Evolutionary conservation across 2,888 invertebrate genomes (phyloP).

Genomic region (Herminia tarsipennalis): DNA sequence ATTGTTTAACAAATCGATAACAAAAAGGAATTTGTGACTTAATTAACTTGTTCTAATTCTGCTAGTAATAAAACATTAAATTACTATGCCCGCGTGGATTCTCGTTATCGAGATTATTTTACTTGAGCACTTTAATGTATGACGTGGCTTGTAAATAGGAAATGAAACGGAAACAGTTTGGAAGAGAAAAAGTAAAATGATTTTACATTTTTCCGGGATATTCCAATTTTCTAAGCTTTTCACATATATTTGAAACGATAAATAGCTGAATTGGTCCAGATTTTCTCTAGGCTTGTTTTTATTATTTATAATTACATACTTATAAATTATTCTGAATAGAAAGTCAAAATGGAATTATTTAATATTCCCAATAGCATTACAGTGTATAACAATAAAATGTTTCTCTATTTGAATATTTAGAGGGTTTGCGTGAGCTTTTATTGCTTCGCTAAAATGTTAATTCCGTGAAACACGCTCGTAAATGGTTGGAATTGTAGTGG

Average conservation of each 20-base stretch:
- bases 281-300: no score
- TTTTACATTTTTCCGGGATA: no score
- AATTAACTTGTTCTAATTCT: constrained; percentile 20
- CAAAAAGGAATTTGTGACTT: constrained; percentile 6
- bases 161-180: no score
- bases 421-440: constrained; percentile 70
- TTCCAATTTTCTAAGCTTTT: no score
- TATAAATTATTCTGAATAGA: constrained; percentile 16
- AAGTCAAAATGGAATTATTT: constrained; percentile 36
- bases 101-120: no score
- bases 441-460: constrained; percentile 72
- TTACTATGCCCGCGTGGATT: no score
- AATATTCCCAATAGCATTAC: constrained; percentile 44
- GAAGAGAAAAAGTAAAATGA: no score
- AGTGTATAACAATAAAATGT: constrained; percentile 57
- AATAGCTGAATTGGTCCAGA: no score
- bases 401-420: constrained; percentile 62
- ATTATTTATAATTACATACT: no score
- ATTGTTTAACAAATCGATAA: constrained; percentile 18
- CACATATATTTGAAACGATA: no score
- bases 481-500: constrained; percentile 62
- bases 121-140: no score
- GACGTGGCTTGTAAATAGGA: no score
- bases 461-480: constrained; percentile 71
- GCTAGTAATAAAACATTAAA: background rate